Evolutionary conservation across 1,140 invertebrate genomes (phyloP).

Genomic region (Sycobia sp.): DNA sequence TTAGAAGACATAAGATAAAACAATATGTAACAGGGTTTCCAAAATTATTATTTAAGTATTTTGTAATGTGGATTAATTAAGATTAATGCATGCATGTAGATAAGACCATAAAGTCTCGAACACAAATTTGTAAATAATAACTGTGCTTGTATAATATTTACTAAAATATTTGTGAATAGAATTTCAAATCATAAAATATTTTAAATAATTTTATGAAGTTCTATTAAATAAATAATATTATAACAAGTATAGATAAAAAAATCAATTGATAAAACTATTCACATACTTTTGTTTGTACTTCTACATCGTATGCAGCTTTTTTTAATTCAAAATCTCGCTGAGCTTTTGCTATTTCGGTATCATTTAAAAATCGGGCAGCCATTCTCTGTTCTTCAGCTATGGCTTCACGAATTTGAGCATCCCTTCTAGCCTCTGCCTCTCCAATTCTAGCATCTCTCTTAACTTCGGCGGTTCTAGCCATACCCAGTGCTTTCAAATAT

Average conservation of each 20-base stretch:
- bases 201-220: background rate
- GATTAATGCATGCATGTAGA: too few species aligned
- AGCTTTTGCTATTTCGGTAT: constrained; percentile 95
- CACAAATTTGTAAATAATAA: too few species aligned
- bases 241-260: too few species aligned
- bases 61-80: too few species aligned
- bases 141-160: too few species aligned
- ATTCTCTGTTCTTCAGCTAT: constrained; percentile 95
- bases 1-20: too few species aligned
- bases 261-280: background rate
- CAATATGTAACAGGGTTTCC: too few species aligned
- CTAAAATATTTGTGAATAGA: too few species aligned
- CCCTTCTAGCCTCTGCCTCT: constrained; percentile 89
- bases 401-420: constrained; percentile 90
- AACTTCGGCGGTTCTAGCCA: constrained; percentile 95
- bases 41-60: too few species aligned
- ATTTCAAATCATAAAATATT: background rate
- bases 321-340: constrained; percentile 96
- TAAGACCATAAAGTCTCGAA: too few species aligned
- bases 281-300: constrained; percentile 88
- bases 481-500: constrained; percentile 92
- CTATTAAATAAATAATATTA: background rate
- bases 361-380: constrained; percentile 88
- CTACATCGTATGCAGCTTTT: constrained; percentile 95
- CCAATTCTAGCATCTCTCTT: constrained; percentile 95